phyloP scores from a whole-genome alignment of 35 echinoderm and acorn worm genomes.

The Strongylocentrotus purpuratus region DNA sequence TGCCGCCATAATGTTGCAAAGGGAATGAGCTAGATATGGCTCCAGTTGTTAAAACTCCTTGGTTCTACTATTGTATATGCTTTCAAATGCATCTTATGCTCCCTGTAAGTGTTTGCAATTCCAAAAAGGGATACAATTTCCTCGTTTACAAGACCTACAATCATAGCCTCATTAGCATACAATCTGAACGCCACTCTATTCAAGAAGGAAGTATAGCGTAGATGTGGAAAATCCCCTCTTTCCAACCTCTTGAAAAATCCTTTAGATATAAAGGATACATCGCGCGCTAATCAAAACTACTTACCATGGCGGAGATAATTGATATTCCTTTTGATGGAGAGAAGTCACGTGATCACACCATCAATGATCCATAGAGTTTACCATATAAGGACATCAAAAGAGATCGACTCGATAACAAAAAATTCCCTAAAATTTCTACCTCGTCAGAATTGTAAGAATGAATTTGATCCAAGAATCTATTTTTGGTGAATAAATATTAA shows the following conservation, averaged over 20 bases:
- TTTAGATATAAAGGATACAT: background rate
- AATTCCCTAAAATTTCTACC: background rate
- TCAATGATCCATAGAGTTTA: background rate
- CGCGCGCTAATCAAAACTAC: background rate
- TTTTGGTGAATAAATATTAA: background rate
- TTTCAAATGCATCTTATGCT: no score
- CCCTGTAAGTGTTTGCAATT: no score
- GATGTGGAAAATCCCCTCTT: background rate
- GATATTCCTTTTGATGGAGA: background rate
- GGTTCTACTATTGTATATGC: no score
- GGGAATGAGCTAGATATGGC: no score
- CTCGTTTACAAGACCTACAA: no score
- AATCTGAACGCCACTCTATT: background rate
- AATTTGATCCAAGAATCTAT: background rate
- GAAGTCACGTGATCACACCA: background rate
- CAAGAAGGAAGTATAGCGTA: background rate
- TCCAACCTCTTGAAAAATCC: background rate
- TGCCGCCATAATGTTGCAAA: no score
- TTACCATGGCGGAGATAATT: background rate
- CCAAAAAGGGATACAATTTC: no score
- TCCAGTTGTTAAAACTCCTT: no score
- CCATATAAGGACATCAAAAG: background rate
- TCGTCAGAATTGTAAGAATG: background rate
- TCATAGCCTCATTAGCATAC: no score
- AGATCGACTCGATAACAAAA: background rate